Evolutionary conservation across 2,888 invertebrate species (phyloP), one percentile per base, ranked within the genome.

Genomic region (Fabriciana adippe): DNA sequence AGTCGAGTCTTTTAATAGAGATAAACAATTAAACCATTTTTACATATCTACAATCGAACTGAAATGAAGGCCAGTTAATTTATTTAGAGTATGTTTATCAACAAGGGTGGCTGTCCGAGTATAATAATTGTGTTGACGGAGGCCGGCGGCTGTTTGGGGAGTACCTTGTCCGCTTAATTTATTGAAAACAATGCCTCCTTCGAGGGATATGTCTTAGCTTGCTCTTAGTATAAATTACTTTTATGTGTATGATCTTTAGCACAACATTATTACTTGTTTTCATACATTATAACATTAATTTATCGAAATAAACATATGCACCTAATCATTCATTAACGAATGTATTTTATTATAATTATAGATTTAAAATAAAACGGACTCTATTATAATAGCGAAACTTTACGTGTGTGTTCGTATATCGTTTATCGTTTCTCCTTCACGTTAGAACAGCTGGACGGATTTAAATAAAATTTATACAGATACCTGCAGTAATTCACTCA

Each of bases 71-170:
- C 87, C 86, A 80, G 86, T 87, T 90, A 90, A 91, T 92, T 91
- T 92, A 90, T 91, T 91, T 91, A 90, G 88, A 85, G 86, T 80
- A 84, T 87, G 90, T 90, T 89, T 88, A 89, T 90, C 85, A 83
- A 81, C 84, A 78, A 84, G 87, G 92, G 90, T 84, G 82, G 89
- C 86, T 91, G 93, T 88, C 91, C 91, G 88, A 90, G 90, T 86
- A 91, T 91, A 92, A 92, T 92, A 92, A 92, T 92, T 92, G 92
- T 92, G 92, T 92, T 92, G 89, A 89, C 89, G 84, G 81, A 92
- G 84, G 73, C 92, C 83, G 68, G 35, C 66, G 90, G 92, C 83
- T 91, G 86, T 92, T 91, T 89, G 82, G 78, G 71, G 79, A 86
- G 86, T 75, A 75, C 79, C 86, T 86, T 87, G 89, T 88, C 87